Base-by-base conservation (phyloP, 2,797 vertebrate genomes). In the Pseudochromis fuscus region DNA sequence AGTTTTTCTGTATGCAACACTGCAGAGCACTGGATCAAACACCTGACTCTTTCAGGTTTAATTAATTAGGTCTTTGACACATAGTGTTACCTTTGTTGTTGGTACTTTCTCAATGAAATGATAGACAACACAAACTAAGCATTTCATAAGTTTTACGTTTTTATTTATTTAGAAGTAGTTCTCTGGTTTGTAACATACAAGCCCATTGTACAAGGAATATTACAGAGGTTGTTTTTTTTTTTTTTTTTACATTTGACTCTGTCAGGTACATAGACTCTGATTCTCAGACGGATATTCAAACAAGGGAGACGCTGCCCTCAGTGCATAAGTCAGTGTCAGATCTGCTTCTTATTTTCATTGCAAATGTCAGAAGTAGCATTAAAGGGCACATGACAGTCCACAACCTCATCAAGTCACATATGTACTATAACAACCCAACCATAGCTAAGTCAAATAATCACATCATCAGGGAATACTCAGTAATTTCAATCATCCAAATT, bases 101-200 rank as follows among this genome's bases (percentile, higher is more conserved):
- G 21, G 2, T 44, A 15, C 23, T 57, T 44, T 24, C 12, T 40
- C 3, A 16, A 46, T 3, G 9, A 45, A 53, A 67, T 33, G 0
- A 67, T 2, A 7, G 37, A 55, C 10, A 46, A 48, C 15, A 80
- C 7, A 5, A 70, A 35, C 38, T 1, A 1, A 15, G 12, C 19
- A 21, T 19, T 19, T 7, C 24, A 27, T 40, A 0, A 0, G 5
- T 82, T 87, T 87, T 58, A 77, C 77, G 78, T 77, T 12, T 77
- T 81, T 80, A 74, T 90, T 91, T 89, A 91, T 90, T 92, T 77
- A 88, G 86, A 92, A 91, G 81, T 85, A 83, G 16, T 85, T 90
- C 73, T 90, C 89, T 88, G 75, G 28, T 89, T 87, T 88, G 74
- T 87, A 87, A 89, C 88, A 93, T 83, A 89, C 79, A 89, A 70